Evolutionary conservation across 2,888 invertebrate genomes (phyloP).

Genomic region (Drosophila mercatorum): DNA sequence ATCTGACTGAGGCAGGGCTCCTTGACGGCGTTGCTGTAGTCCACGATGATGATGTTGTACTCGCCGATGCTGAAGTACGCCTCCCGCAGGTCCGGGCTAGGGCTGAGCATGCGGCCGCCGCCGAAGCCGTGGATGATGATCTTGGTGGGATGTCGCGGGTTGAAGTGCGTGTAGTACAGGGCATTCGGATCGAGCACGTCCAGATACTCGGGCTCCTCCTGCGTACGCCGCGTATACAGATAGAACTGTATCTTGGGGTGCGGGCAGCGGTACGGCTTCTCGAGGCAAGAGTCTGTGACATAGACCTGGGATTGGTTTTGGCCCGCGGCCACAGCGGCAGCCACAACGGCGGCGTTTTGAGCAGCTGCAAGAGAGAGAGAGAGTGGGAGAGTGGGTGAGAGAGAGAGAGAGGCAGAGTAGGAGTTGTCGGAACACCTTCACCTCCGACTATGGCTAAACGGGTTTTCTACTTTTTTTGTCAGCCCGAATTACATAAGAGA

Average conservation of each 20-base stretch:
- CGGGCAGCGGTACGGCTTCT: slow-evolving; percentile 92
- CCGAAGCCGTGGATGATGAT: slow-evolving; percentile 96
- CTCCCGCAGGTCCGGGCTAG: slow-evolving; percentile 93
- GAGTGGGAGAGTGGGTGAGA: not conserved
- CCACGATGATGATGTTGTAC: slow-evolving; percentile 94
- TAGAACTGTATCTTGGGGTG: slow-evolving; percentile 93
- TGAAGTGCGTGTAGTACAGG: slow-evolving; percentile 90
- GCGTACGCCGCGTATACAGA: slow-evolving; percentile 92
- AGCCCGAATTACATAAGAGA: slow-evolving; percentile 63
- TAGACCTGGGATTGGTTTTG: slow-evolving; percentile 87
- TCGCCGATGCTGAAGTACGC: slow-evolving; percentile 92
- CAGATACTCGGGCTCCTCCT: slow-evolving; percentile 89
- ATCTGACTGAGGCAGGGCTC: slow-evolving; percentile 93
- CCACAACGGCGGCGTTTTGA: slow-evolving; percentile 70
- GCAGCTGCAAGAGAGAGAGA: slow-evolving; percentile 54
- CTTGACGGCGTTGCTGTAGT: slow-evolving; percentile 91
- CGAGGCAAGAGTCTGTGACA: slow-evolving; percentile 92
- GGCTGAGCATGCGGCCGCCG: slow-evolving; percentile 91
- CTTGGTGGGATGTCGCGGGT: slow-evolving; percentile 92
- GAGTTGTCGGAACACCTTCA: slow-evolving; percentile 4
- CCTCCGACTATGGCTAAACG: slow-evolving; percentile 42
- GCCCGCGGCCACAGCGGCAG: slow-evolving; percentile 70
- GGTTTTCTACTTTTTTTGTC: slow-evolving; percentile 39
- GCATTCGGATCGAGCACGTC: slow-evolving; percentile 90
- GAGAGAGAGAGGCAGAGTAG: not conserved